Base-by-base conservation (phyloP, 2,888 invertebrate genomes). In the Synergus laeviventris region DNA sequence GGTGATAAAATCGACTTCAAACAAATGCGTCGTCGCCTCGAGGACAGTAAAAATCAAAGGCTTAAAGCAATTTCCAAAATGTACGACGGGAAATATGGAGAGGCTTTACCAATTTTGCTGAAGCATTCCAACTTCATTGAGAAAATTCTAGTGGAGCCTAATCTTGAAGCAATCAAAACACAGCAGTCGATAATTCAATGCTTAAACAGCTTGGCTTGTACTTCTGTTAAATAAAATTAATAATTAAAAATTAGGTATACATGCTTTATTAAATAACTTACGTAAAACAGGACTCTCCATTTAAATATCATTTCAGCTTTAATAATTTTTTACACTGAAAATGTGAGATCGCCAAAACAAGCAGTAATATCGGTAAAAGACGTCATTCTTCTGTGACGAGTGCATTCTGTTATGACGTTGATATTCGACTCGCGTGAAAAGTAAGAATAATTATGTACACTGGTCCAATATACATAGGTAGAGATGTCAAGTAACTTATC, bases 121-220 rank as follows among this genome's bases (percentile, higher is more conserved):
- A 86, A 89, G 70, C 89, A 91, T 73, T 81, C 86, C 31, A 77
- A 81, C 4, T 85, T 88, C 45, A 78, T 89, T 74, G 88, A 89
- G 42, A 89, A 87, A 81, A 79, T 85, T 61, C 79, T 90, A 36
- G 78, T 73, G n/a, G 84, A 84, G 24, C 90, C 89, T 16, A 88
- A 85, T 79, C 83, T 89, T 21, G 91, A 90, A 78, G 82, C 85
- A 70, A 86, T 90, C 74, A 90, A 90, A 84, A 89, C 90, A 16
- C 90, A 90, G 78, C 91, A 91, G 77, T 88, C 90, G 59, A 88
- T 90, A 74, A 86, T 91, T 76, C 91, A 91, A 75, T 91, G 91
- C 83, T 89, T 86, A 74, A 91, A 91, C 82, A 87, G 87, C 59
- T 82, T 87, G 78, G 86, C 88, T 4, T 87, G 83, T 75, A 83